Evolutionary conservation across 2,888 invertebrate genomes (phyloP), one percentile per base, ranked within the genome.

Genomic region (Spisula subtruncata): DNA sequence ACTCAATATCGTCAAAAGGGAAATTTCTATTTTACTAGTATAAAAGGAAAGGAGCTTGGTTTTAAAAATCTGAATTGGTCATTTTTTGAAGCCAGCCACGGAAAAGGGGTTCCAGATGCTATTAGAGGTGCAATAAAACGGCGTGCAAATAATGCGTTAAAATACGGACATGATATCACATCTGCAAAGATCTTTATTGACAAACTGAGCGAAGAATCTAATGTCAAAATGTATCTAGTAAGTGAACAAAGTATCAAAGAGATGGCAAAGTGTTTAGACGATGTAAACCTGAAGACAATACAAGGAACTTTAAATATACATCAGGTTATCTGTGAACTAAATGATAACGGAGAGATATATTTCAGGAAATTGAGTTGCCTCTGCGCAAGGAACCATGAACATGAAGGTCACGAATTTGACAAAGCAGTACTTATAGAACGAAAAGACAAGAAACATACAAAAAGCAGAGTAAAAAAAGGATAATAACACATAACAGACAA

Each of bases 1-100:
- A 95, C 94, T 2, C 96, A 96, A 90, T 96, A 97, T 87, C 71
- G 95, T 48, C 96, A 97, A 89, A 96, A 97, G 94, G 91, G 90
- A 0, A 96, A 96, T 94, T 97, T 97, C 92, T 96, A 93, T 91
- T 90, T 66, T 10, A 56, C 93, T 0, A 84, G 87, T 25, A 90
- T 84, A 29, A 89, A 89, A 51, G 60, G 88, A 48, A 84, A 75
- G 35, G 54, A 89, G 6, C 75, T 14, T 79, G 90, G 92, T 25
- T 93, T 92, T 51, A 14, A 51, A 51, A 79, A 82, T 35, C 83
- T 81, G 18, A 81, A 91, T 20, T 96, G 95, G 96, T 95, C 96
- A 84, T 97, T 91, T 92, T 94, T 94, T 84, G 96, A 96, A 91
- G 94, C 95, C n/a, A 95, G 95, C 5, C 96, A 96, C 90, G 95